Evolutionary conservation across 53 echinoderm and acorn worm genomes (phyloP), one percentile per base, ranked within the genome.

Genomic region (Actinopyga echinites): DNA sequence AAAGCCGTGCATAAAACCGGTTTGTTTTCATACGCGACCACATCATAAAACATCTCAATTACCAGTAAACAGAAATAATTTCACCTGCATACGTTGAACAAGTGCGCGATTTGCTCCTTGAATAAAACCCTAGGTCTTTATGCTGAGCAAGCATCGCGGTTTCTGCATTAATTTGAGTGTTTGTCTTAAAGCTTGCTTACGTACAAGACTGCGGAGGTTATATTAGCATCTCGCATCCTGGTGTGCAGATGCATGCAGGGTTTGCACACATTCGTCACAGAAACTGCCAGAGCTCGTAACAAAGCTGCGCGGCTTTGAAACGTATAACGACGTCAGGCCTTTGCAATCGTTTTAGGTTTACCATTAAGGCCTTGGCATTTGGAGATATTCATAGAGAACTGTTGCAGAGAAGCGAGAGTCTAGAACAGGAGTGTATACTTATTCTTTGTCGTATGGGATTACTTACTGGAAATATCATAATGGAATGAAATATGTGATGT

Each of bases 111-210:
- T 5, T 49, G 0, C 17, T 49, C 17, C 49, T 49, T 49, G 13
- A 2, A 49, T 49, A 49, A 49, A 49, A 17, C 49, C 49, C 49
- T 49, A 0, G 17, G 49, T 49, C 17, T 49, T 49, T 17, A 49
- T 6, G 9, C 49, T 15, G 49, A 49, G 17, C 49, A 49, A 2
- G 15, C 49, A 49, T 42, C 3, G 25, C 71, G 17, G 40, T 28
- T 71, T 40, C 42, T 71, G 71, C 71, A 71, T 71, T 71, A 71
- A 71, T 71, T 71, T 71, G 34, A 71, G 71, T 71, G 71, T 71
- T 71, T 71, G 28, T 71, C 71, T 71, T 71, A 42, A 71, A 71
- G 21, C 28, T 71, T 71, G 71, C 71, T 71, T 71, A 71, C 71
- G 71, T 36, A 40, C 44, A 40, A 71, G 42, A 71, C 44, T n/a